Evolutionary conservation across 2,888 invertebrate species (phyloP), one percentile per base, ranked within the genome.

Genomic region (Plebejus argus): DNA sequence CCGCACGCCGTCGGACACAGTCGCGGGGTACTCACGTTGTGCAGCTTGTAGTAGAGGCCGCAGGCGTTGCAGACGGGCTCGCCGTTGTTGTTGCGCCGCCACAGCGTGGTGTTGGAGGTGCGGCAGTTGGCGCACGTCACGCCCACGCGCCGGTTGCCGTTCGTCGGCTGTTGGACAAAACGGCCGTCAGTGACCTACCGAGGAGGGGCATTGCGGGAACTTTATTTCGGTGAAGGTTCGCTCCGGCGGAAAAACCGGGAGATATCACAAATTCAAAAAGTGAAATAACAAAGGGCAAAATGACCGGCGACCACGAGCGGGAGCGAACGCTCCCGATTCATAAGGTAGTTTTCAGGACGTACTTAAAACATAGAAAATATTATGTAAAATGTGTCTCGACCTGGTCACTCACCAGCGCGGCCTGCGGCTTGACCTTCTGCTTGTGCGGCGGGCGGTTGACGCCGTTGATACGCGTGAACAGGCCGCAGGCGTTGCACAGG

Each of bases 1-100:
- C 77, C 80, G 77, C 80, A 83, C 45, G 76, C 76, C 86, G 86
- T 18, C 18, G n/a, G 56, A 1, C 58, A 20, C 7, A 8, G 20
- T n/a, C 1, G 12, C 12, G 61, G 33, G 23, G 8, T 18, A 84
- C 91, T 96, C 86, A 97, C 97, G 87, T 95, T 96, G 87, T 98
- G 98, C 82, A 98, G 94, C 93, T 98, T 98, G 94, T 95, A 98
- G 94, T 99, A 99, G 53, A 99, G 96, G 0, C 99, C 99, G 89
- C 99, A 99, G 33, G 99, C 99, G 92, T 99, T 99, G 94, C 99
- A 99, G 58, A 99, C 99, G 0, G 99, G 98, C 89, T 99, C 99
- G 23, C 99, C 99, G 84, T 96, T 95, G 83, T 97, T 95, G 94
- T 99, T 99, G 82, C 99, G 95, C 79, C 99, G 95, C 99, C 99